Conservation (phyloP, 2,888 invertebrate genomes). For the Hedya salicella region DNA sequence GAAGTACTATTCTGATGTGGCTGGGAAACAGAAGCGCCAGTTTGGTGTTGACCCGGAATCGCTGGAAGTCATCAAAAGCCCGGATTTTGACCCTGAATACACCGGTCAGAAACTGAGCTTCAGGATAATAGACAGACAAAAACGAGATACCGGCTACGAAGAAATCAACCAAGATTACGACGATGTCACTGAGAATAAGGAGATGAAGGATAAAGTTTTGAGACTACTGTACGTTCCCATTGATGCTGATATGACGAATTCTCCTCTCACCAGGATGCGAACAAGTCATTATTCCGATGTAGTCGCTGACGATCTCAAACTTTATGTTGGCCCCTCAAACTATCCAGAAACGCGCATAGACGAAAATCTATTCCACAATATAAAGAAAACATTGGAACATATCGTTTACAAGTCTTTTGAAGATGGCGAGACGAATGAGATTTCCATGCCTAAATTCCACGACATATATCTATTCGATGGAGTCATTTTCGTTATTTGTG, state of each 20-base stretch:
- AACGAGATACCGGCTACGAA: slow-evolving; percentile 66
- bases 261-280: slow-evolving; percentile 65
- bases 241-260: slow-evolving; percentile 62
- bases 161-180: slow-evolving; percentile 51
- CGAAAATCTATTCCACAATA: slow-evolving; percentile 63
- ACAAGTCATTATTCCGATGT: slow-evolving; percentile 73
- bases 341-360: slow-evolving; percentile 75
- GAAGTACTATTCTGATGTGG: slow-evolving; percentile 77
- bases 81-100: slow-evolving; percentile 67
- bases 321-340: slow-evolving; percentile 72
- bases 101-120: slow-evolving; percentile 66
- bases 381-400: slow-evolving; percentile 66
- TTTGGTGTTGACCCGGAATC: slow-evolving; percentile 78
- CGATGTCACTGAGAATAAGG: slow-evolving; percentile 51
- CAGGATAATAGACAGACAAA: slow-evolving; percentile 74
- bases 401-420: slow-evolving; percentile 59
- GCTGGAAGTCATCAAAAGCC: slow-evolving; percentile 68
- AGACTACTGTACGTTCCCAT: slow-evolving; percentile 68
- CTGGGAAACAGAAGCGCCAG: slow-evolving; percentile 77
- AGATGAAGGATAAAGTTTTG: slow-evolving; percentile 57
- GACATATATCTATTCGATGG: slow-evolving; percentile 78
- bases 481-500: slow-evolving; percentile 75
- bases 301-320: slow-evolving; percentile 73
- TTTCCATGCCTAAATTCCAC: slow-evolving; percentile 65
- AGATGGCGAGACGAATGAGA: slow-evolving; percentile 51